A percentile compares a stretch with the other conserved stretches of the same genome.
These are phyloP conservation scores for Drosophila fuyamai DNA, from an alignment of 1,140 invertebrate species.

Conservation along the genomic window DNA sequence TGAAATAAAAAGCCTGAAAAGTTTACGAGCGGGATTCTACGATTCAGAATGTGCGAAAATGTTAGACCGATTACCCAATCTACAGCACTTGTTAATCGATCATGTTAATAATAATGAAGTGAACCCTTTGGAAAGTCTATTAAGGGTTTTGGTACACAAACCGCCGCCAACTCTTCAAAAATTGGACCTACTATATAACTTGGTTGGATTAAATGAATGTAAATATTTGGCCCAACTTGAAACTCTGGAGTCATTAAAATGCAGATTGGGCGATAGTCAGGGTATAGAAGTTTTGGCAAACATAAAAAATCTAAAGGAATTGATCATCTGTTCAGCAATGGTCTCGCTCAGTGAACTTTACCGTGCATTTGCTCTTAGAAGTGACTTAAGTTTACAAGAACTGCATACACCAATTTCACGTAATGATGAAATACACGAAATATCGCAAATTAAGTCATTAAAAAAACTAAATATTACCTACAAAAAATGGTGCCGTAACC, in stretches of 20 bases:
- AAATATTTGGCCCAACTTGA: not conserved
- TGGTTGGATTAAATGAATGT: not conserved
- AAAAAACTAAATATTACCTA: not conserved
- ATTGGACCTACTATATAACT: not conserved
- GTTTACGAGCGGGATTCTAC: not conserved
- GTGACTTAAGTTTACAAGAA: not conserved
- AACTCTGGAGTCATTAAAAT: not conserved
- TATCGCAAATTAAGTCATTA: conserved; percentile 2
- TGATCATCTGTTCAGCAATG: not conserved
- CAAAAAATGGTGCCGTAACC: too few relatives aligned
- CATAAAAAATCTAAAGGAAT: not conserved
- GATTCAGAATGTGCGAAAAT: not conserved
- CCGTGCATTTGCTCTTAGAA: not conserved
- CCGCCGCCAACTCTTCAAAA: not conserved
- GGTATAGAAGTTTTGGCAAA: too few relatives aligned
- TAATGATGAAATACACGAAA: not conserved
- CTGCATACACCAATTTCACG: not conserved
- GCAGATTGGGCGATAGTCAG: fast-evolving
- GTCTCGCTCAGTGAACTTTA: not conserved
- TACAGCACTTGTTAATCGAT: not conserved
- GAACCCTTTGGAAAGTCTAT: not conserved
- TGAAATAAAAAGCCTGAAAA: not conserved
- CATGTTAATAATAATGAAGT: not conserved
- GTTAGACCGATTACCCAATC: not conserved
- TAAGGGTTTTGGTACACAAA: not conserved